These are phyloP conservation scores for Manacus vitellinus DNA, from an alignment of 2,113 vertebrate genomes.

Conservation along the genomic window DNA sequence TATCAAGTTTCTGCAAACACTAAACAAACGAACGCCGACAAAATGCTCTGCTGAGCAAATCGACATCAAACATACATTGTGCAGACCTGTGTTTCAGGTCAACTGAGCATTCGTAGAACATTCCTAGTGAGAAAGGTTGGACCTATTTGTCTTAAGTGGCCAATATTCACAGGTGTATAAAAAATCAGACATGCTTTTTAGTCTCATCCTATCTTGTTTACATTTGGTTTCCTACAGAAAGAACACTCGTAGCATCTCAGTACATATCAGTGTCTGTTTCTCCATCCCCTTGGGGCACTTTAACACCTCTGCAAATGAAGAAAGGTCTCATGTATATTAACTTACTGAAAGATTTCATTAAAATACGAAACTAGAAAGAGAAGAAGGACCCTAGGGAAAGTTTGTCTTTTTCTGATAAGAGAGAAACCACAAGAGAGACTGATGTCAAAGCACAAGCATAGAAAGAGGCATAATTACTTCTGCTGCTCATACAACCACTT, in stretches of 20 bases:
- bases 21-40: background rate
- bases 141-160: background rate
- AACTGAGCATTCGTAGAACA: background rate
- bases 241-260: background rate
- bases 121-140: background rate
- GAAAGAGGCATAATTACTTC: background rate
- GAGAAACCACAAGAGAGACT: background rate
- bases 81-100: background rate
- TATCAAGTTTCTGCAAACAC: background rate
- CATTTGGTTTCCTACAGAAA: background rate
- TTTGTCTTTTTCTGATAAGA: background rate
- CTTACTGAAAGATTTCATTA: background rate
- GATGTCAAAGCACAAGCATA: background rate
- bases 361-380: background rate
- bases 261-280: background rate
- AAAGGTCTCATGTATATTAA: background rate
- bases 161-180: background rate
- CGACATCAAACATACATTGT: background rate
- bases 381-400: background rate
- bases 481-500: background rate
- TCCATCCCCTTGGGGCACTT: background rate
- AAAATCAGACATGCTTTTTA: background rate
- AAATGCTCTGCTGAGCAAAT: background rate
- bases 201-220: background rate
- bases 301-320: background rate